Evolutionary conservation across 1,140 invertebrate species (phyloP).

Genomic region (Bombus impatiens): DNA sequence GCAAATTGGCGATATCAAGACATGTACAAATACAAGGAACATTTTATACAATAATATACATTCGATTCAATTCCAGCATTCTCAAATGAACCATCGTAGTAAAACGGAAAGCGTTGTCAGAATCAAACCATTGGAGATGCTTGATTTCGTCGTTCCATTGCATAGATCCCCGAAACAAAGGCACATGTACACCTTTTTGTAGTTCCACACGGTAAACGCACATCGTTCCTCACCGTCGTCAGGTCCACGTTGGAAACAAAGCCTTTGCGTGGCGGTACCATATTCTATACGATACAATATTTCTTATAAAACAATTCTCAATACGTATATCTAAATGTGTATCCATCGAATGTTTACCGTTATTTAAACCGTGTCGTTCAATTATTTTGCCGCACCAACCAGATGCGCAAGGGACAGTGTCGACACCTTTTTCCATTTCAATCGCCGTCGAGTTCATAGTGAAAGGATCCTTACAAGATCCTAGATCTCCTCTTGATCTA

Average conservation of each 20-base stretch:
- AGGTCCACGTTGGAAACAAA: conserved; percentile 92
- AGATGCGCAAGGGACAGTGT: conserved; percentile 92
- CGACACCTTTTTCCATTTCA: conserved; percentile 87
- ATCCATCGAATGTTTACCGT: conserved; percentile 75
- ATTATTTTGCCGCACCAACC: conserved; percentile 97
- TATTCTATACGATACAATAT: conserved; percentile 86
- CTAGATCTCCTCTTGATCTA: conserved; percentile 92
- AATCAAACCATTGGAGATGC: conserved; percentile 29
- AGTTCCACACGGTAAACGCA: conserved; percentile 90
- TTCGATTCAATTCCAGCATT: not conserved
- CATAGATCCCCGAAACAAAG: conserved; percentile 96
- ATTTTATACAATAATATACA: conserved; percentile 47
- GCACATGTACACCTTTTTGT: conserved; percentile 93
- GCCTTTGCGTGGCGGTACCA: conserved; percentile 92
- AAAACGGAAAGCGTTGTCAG: not conserved
- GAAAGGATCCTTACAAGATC: conserved; percentile 95
- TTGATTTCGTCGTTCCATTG: conserved; percentile 81
- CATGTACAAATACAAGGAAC: conserved; percentile 33
- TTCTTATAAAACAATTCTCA: not conserved
- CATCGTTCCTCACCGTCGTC: conserved; percentile 94
- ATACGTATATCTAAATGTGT: not conserved
- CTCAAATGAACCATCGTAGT: conserved; percentile 50
- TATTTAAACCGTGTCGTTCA: conserved; percentile 87
- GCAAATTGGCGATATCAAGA: not conserved
- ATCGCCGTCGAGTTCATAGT: conserved; percentile 89